Evolutionary conservation across 2,888 invertebrate species (phyloP), one percentile per base, ranked within the genome.

Genomic region (Neoascia interrupta): DNA sequence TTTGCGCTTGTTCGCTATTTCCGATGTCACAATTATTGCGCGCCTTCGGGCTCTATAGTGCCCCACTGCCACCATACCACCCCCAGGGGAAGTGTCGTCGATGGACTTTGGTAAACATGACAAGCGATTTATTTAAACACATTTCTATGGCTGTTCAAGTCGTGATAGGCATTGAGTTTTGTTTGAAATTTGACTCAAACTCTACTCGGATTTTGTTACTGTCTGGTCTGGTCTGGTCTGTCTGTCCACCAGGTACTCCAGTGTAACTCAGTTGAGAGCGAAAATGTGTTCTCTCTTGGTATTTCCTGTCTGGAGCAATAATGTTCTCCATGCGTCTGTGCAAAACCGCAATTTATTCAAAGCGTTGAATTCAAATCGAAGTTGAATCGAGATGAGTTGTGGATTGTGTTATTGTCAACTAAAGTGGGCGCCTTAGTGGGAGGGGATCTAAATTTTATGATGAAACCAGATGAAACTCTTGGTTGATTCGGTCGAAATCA

Each of bases 11-110:
- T 28, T 61, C 49, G 54, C 56, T 18, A 73, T 73, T 73, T 73
- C 61, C 73, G 73, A 79, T 79, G 73, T 79, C 79, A 79, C 66
- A 79, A 36, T 73, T 79, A 61, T 61, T 73, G 37, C 49, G 36
- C 63, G 54, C 37, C n/a, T n/a, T n/a, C n/a, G n/a, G n/a, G n/a
- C n/a, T n/a, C n/a, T n/a, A n/a, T n/a, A n/a, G n/a, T n/a, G 5
- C 47, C 51, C 51, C 58, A 41, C 16, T 16, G 13, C 49, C 47
- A 10, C 19, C 23, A 36, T n/a, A n/a, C 26, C 18, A 45, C 18
- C 70, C 26, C 5, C 23, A 39, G 23, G 16, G 3, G 16, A 5
- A 11, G 5, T 36, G 18, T 51, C n/a, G 26, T 5, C 53, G 37
- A 34, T 53, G 21, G n/a, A 21, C 21, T n/a, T n/a, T n/a, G n/a